Percentiles rank a stretch among this genome's conserved stretches.
These are phyloP conservation scores for Eulacestoma nigropectus DNA, from an alignment of 2,113 vertebrate species.

Conservation along the genomic window DNA sequence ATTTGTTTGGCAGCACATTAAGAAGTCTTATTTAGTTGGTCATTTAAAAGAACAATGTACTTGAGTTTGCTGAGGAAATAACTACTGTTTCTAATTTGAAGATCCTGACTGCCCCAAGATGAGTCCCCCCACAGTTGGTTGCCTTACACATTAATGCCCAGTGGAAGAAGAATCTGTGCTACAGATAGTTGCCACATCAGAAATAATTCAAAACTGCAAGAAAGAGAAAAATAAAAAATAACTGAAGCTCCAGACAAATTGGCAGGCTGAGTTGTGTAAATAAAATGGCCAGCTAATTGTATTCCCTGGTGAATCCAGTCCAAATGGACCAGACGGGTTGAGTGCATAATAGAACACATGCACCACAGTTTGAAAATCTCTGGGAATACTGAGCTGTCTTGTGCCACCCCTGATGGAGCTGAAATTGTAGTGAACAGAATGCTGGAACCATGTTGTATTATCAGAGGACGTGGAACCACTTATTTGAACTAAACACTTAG, in stretches of 20 bases:
- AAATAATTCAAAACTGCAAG: constrained; percentile 1
- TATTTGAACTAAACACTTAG: constrained; percentile 87
- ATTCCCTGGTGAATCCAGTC: constrained; percentile 67
- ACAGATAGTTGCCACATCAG: not conserved
- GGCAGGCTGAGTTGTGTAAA: constrained; percentile 35
- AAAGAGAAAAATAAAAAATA: constrained; percentile 5
- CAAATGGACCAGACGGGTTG: constrained; percentile 70
- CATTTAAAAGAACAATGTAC: not conserved
- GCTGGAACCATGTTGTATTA: constrained; percentile 84
- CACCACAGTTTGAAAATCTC: constrained; percentile 75
- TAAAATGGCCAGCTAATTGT: constrained; percentile 59
- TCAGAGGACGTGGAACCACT: constrained; percentile 86
- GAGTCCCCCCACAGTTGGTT: not conserved
- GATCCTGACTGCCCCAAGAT: not conserved
- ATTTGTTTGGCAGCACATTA: not conserved
- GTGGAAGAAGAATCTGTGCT: not conserved
- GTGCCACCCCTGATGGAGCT: constrained; percentile 71
- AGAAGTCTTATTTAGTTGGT: not conserved
- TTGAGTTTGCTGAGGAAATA: not conserved
- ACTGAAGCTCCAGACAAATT: constrained; percentile 36
- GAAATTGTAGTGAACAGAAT: constrained; percentile 78
- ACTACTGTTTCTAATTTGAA: not conserved
- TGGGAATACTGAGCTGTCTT: constrained; percentile 75
- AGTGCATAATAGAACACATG: constrained; percentile 72
- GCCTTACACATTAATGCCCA: not conserved